These are phyloP conservation scores for Eupithecia vulgata DNA, from an alignment of 2,888 invertebrate genomes.

Conservation along the genomic window DNA sequence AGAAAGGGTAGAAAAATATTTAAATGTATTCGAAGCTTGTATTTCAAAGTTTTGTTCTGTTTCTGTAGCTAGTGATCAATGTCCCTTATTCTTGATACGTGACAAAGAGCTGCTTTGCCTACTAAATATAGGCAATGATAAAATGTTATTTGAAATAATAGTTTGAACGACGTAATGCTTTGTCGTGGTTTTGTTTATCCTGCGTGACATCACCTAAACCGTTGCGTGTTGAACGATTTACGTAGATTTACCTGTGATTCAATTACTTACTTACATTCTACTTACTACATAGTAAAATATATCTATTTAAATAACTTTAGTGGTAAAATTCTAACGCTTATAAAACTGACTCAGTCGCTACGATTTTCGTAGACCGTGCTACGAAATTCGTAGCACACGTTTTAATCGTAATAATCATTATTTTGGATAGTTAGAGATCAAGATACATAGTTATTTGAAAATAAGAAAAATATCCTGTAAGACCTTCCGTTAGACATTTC, in stretches of 20 bases:
- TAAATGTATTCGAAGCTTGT: conserved; percentile 27
- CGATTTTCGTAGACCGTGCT: conserved; percentile 30
- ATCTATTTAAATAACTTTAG: no score
- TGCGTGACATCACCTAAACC: conserved; percentile 8
- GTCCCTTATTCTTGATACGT: not conserved
- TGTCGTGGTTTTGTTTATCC: not conserved
- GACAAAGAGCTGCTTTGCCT: not conserved
- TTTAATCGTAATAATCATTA: not conserved
- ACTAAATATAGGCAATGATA: not conserved
- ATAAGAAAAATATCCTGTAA: not conserved
- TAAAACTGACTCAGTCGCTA: conserved; percentile 7
- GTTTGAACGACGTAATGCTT: not conserved
- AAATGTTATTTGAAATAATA: not conserved
- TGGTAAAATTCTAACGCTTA: not conserved
- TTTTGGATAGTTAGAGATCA: not conserved
- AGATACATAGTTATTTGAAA: not conserved
- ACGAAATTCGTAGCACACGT: conserved; percentile 24
- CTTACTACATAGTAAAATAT: not conserved
- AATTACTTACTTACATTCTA: conserved; percentile 5
- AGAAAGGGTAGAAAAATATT: conserved; percentile 36
- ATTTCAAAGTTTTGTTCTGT: conserved; percentile 1
- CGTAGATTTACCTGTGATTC: not conserved
- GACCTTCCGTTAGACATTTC: not conserved
- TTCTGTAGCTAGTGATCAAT: not conserved
- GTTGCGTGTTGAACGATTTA: conserved; percentile 6